Percentiles rank a stretch among this genome's conserved stretches.
Conservation (phyloP, 2,888 invertebrate species). For the Fragum whitleyi region DNA sequence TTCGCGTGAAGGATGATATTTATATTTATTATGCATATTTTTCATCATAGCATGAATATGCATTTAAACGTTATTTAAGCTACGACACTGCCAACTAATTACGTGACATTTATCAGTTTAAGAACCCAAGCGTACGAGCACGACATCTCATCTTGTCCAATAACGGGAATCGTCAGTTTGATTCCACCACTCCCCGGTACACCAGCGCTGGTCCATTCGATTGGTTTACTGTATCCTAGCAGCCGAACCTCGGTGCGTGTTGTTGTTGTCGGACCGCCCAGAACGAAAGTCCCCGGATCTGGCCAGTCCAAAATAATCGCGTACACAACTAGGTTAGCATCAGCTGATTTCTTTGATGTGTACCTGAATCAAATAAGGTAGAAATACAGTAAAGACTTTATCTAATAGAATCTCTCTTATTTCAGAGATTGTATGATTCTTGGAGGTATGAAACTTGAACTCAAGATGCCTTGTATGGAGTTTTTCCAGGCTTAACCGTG, state of each 20-base stretch:
- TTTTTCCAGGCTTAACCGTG: no score
- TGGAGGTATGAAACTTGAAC: no score
- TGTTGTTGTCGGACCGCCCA: conserved; percentile 85
- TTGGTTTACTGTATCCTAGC: conserved; percentile 86
- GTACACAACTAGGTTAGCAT: conserved; percentile 87
- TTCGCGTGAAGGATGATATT: no score
- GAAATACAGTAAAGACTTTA: no score
- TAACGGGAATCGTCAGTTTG: conserved; percentile 75
- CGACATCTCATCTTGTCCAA: conserved; percentile 75
- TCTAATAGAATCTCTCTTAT: no score
- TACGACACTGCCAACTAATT: no score
- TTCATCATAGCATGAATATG: no score
- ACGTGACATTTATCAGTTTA: conserved; percentile 53
- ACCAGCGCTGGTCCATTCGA: conserved; percentile 59
- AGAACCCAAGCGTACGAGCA: conserved; percentile 82
- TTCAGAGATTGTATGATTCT: no score
- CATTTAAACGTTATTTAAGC: no score
- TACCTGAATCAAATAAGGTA: no score
- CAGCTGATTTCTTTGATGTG: conserved; percentile 35
- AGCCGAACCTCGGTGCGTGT: conserved; percentile 85
- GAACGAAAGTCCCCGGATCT: conserved; percentile 86
- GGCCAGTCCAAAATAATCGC: conserved; percentile 91
- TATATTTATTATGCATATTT: no score
- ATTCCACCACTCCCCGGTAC: conserved; percentile 67
- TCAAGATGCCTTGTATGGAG: no score